phyloP scores from a whole-genome alignment of 2,113 vertebrate species.

The Podocnemis expansa region DNA sequence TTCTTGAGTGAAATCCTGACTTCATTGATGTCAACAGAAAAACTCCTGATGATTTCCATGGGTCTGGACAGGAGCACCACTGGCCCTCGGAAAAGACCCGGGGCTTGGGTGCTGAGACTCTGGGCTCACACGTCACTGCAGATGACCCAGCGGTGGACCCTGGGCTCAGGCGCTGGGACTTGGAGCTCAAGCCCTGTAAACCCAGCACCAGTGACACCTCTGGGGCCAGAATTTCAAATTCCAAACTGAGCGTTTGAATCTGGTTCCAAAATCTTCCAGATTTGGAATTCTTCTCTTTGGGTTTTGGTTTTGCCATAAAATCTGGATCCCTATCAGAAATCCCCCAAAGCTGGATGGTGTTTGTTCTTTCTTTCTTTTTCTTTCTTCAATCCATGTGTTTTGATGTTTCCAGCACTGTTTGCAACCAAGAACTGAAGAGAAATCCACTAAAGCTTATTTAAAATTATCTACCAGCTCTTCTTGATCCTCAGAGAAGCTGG shows the following conservation, averaged over 20 bases:
- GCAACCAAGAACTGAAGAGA: neutral
- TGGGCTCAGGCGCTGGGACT: too few relatives aligned
- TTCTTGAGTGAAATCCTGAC: neutral
- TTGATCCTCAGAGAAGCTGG: neutral
- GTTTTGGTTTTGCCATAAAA: neutral
- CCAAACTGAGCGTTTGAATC: neutral
- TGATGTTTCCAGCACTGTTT: neutral
- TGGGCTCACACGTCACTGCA: too few relatives aligned
- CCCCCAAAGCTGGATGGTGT: neutral
- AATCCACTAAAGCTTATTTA: accelerated
- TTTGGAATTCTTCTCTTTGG: neutral
- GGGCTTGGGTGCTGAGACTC: too few relatives aligned
- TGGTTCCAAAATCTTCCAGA: neutral
- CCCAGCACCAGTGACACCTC: too few relatives aligned
- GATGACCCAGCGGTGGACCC: too few relatives aligned
- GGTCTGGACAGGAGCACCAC: too few relatives aligned
- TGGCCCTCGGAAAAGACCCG: too few relatives aligned
- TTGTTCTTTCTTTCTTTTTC: too few relatives aligned
- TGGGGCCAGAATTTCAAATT: neutral
- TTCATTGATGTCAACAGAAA: neutral
- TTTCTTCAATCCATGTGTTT: neutral
- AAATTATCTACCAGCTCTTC: accelerated
- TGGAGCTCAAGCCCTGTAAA: too few relatives aligned
- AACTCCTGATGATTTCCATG: accelerated
- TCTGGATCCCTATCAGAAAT: neutral